Evolutionary conservation across 2,113 vertebrate genomes (phyloP).

Genomic region (Larimichthys polyactis): DNA sequence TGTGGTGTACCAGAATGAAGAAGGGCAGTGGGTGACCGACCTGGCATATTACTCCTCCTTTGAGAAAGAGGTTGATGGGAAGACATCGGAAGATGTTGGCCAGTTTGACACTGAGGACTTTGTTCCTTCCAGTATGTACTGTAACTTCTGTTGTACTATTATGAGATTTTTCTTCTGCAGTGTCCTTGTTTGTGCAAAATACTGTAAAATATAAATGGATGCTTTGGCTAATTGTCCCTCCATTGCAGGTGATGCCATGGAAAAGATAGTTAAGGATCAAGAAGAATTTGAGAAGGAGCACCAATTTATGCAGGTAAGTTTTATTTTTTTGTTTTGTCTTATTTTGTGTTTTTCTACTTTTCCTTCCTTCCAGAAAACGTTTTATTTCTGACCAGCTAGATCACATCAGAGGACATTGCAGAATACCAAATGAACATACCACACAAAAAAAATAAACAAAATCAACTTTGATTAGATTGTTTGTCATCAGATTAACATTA

Average conservation of each 20-base stretch:
- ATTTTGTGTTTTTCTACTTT: background rate
- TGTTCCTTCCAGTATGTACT: conserved; percentile 87
- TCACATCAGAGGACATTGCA: background rate
- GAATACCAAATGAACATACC: background rate
- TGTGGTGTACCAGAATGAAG: conserved; percentile 95
- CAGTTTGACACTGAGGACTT: conserved; percentile 88
- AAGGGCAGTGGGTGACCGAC: conserved; percentile 97
- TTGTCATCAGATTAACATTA: background rate
- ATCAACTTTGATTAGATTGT: background rate
- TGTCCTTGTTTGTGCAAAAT: background rate
- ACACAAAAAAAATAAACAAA: background rate
- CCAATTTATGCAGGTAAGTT: conserved; percentile 90
- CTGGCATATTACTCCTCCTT: conserved; percentile 95
- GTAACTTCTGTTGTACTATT: background rate
- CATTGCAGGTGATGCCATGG: conserved; percentile 88
- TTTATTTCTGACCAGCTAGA: background rate
- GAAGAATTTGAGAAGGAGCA: conserved; percentile 94
- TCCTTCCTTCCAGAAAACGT: background rate
- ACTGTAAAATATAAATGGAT: background rate
- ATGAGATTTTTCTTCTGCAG: too few relatives aligned
- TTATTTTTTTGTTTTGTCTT: background rate
- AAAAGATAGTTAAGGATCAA: conserved; percentile 91
- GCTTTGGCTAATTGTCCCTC: background rate
- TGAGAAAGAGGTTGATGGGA: conserved; percentile 86
- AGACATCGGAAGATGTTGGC: conserved; percentile 58